Evolutionary conservation across 2,888 invertebrate species (phyloP), one percentile per base, ranked within the genome.

Genomic region (Orthonevra nobilis): DNA sequence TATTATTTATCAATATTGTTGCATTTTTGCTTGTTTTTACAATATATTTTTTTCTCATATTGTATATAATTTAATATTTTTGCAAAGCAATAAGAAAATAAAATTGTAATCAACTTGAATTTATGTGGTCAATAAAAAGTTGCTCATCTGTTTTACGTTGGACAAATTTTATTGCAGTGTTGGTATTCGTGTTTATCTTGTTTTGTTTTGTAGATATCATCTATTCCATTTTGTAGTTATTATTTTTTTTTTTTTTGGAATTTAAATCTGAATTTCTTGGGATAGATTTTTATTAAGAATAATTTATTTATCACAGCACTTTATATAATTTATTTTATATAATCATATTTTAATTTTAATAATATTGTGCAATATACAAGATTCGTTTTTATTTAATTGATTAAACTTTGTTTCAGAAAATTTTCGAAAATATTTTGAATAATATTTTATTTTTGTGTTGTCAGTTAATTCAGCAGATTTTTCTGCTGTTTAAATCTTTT

Each of bases 301-400:
- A 36, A 77, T 69, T 82, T 82, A 58, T 83, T 85, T 86, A 86
- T 86, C 85, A 86, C 85, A 86, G 85, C 85, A 85, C 85, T 85
- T 85, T 73, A 68, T 61, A 66, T 14, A 44, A 26, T 83, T 85
- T 85, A 81, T 82, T 82, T 60, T n/a, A 12, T 5, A 10, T 34
- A 10, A 58, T 38, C 40, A 42, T 36, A 20, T 83, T 85, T 85
- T 82, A 81, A 82, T 48, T 36, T 52, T 58, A 10, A n/a, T 58
- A 38, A 68, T 82, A 83, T 84, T 85, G 84, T 85, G 85, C 85
- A 86, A 86, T 63, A 30, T 72, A 72, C 77, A 72, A 36, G 10
- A n/a, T 48, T 34, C 10, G 38, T 10, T 19, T 36, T 26, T 19
- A 4, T 58, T 14, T 68, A 7, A 28, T 14, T 34, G 14, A n/a